Percentiles rank a stretch among this genome's conserved stretches.
These are phyloP conservation scores for Pluvianellus socialis DNA, from an alignment of 2,113 vertebrate genomes.

Conservation along the genomic window DNA sequence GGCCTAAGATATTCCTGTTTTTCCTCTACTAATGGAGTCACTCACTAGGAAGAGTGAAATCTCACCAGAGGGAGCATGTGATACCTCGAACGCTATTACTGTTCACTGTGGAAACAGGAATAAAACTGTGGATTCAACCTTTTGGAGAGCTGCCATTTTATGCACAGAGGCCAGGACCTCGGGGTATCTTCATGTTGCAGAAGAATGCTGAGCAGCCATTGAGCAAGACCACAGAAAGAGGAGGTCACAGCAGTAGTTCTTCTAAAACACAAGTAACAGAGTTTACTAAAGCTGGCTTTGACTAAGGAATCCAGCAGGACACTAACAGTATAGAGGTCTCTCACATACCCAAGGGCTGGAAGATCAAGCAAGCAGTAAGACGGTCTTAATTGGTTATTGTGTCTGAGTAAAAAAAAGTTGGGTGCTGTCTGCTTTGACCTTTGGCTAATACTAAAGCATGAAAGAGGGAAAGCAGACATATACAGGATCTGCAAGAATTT, in stretches of 20 bases:
- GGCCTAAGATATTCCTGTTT: not conserved
- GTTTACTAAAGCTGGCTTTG: not conserved
- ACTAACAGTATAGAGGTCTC: not conserved
- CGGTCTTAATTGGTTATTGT: not conserved
- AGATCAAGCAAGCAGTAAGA: not conserved
- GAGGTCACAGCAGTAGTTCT: not conserved
- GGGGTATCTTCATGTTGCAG: not conserved
- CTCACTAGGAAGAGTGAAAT: not conserved
- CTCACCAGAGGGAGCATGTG: not conserved
- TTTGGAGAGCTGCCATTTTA: not conserved
- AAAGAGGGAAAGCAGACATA: not conserved
- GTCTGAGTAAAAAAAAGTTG: not conserved
- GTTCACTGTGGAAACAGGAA: not conserved
- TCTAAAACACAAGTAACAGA: not conserved
- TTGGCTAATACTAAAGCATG: not conserved
- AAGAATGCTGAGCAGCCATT: not conserved
- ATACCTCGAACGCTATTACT: not conserved
- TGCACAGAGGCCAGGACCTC: not conserved
- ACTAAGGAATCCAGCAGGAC: not conserved
- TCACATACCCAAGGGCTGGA: not conserved
- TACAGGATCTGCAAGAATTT: not conserved
- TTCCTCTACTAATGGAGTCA: not conserved
- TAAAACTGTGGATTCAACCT: not conserved
- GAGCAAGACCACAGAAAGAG: not conserved
- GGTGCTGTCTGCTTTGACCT: not conserved